Evolutionary conservation across 2,797 vertebrate genomes (phyloP).

Genomic region (Coendou prehensilis): DNA sequence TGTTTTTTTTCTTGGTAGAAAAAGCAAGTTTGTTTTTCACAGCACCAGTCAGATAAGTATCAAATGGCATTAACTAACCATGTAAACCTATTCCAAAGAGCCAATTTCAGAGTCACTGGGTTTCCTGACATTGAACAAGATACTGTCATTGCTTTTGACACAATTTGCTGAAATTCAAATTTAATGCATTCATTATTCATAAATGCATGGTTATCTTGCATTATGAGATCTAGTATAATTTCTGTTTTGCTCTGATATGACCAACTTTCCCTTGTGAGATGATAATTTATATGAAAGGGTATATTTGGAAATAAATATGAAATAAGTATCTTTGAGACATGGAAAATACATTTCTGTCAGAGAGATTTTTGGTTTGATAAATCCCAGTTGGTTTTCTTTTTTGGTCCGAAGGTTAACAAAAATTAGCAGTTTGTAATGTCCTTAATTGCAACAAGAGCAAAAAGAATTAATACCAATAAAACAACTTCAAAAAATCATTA

Average conservation of each 20-base stretch:
- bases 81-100: conserved; percentile 39
- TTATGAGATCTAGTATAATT: conserved; percentile 41
- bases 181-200: conserved; percentile 11
- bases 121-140: conserved; percentile 68
- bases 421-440: background rate
- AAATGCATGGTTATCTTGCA: background rate
- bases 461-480: conserved; percentile 46
- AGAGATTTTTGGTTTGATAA: background rate
- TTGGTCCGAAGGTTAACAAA: conserved; percentile 16
- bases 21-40: conserved; percentile 55
- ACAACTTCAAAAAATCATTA: conserved; percentile 64
- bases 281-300: conserved; percentile 30
- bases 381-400: background rate
- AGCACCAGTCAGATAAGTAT: conserved; percentile 51
- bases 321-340: background rate
- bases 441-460: conserved; percentile 43
- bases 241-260: conserved; percentile 47
- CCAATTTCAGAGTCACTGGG: conserved; percentile 30
- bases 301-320: conserved; percentile 45
- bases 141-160: conserved; percentile 63
- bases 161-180: conserved; percentile 58
- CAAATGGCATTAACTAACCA: conserved; percentile 33
- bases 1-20: conserved; percentile 17
- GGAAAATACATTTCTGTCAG: conserved; percentile 15
- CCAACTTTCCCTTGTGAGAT: background rate